Conservation (phyloP, 2,797 vertebrate species). For the Lindbergichthys nudifrons region DNA sequence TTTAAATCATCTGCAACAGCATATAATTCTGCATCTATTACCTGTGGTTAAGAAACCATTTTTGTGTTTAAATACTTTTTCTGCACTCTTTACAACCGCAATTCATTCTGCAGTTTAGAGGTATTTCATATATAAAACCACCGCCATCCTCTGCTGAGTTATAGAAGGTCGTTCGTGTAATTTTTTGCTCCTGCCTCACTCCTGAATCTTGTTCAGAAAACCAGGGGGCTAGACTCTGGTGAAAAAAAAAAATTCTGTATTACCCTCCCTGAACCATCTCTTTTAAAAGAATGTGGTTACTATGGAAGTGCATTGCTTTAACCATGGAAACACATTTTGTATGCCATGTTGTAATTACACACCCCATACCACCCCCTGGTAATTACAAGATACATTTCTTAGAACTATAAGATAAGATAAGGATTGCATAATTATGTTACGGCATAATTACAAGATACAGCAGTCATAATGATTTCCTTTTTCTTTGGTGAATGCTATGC, state of each 20-base stretch:
- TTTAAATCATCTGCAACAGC: background rate
- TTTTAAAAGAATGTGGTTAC: background rate
- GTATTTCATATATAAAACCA: slow-evolving; percentile 27
- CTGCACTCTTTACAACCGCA: background rate
- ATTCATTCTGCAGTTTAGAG: slow-evolving; percentile 3
- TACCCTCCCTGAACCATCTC: background rate
- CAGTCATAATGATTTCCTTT: background rate
- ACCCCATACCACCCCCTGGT: no score
- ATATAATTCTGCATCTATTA: background rate
- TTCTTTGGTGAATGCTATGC: background rate
- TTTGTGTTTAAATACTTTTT: slow-evolving; percentile 7
- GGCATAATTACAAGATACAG: background rate
- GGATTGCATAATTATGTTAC: background rate
- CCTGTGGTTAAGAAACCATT: background rate
- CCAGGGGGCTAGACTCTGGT: background rate
- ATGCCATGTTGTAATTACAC: background rate
- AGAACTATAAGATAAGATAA: background rate
- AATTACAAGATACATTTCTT: background rate
- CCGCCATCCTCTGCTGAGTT: slow-evolving; percentile 9
- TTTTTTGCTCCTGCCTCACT: slow-evolving; percentile 17
- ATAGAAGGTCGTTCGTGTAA: slow-evolving; percentile 22
- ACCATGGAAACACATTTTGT: background rate
- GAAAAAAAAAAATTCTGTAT: slow-evolving; percentile 1
- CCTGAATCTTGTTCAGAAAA: slow-evolving; percentile 2
- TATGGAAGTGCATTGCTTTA: background rate